Conservation (phyloP, 2,888 invertebrate genomes). For the Fragum whitleyi region DNA sequence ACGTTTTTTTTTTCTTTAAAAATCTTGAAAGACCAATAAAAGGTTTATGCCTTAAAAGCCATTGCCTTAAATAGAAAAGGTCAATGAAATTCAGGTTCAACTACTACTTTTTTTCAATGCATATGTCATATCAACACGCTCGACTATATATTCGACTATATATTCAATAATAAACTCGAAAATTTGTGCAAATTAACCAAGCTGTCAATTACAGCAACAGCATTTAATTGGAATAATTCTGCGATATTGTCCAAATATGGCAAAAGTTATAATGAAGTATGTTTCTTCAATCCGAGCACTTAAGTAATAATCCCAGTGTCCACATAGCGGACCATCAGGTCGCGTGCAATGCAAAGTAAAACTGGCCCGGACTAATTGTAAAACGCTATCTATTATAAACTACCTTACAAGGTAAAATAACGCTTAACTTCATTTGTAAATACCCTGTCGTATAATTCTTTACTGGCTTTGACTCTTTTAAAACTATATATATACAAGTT, state of each 20-base stretch:
- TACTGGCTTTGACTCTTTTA: no score
- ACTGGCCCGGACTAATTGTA: conserved; percentile 5
- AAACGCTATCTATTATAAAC: conserved; percentile 10
- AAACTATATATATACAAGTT: no score
- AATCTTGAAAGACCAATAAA: no score
- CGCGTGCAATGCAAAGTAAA: neutral
- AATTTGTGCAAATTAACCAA: neutral
- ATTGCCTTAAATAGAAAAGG: neutral
- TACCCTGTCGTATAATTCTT: neutral
- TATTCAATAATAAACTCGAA: neutral
- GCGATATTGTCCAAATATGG: neutral
- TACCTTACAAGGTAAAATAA: conserved; percentile 6
- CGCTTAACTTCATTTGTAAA: neutral
- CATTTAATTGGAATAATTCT: neutral
- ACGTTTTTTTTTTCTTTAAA: neutral
- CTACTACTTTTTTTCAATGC: no score
- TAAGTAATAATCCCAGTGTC: conserved; percentile 5
- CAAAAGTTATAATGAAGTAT: neutral
- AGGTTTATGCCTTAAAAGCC: neutral
- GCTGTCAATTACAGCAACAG: neutral
- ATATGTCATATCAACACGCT: no score
- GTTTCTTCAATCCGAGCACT: neutral
- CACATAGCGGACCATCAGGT: neutral
- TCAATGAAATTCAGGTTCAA: no score
- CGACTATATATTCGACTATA: neutral